Evolutionary conservation across 2,113 vertebrate species (phyloP), one percentile per base, ranked within the genome.

Genomic region (Gila orcuttii): DNA sequence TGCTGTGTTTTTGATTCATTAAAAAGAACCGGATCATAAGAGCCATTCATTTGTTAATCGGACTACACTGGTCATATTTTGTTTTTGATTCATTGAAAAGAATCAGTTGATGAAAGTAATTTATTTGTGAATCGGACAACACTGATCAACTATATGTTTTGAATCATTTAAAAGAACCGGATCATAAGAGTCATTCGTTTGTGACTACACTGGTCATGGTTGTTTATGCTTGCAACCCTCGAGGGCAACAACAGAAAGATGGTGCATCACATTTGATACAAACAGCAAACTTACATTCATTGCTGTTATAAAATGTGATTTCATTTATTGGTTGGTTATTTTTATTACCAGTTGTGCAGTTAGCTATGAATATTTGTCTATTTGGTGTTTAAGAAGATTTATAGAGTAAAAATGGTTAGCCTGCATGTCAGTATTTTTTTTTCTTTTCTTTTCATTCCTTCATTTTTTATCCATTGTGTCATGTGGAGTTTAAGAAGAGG

Each of bases 401-500:
- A 77, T 21, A 31, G 45, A 21, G 75, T 9, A 33, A 77, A 77
- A 55, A 77, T 28, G 7, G 11, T 15, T 55, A 25, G 71, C 42
- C 2, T 75, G 42, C 11, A 28, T 15, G 15, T 55, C 28, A 21
- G 21, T 60, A 57, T 36, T 36, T 60, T 60, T 42, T 52, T 42
- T 19, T 8, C 55, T 62, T 62, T 79, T 7, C 57, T 79, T 79
- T 79, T 15, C 28, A 62, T 79, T 79, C 31, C 62, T 79, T 79
- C 77, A 59, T 79, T 79, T 60, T 84, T 87, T 25, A 84, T 83
- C 66, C 77, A 21, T 80, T 82, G 73, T 82, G 79, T 83, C 86
- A 85, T 71, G 69, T 52, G 82, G 71, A 33, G 39, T 52, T 86
- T 84, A 69, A 88, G 75, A 86, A 84, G 83, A 64, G 75, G 42